Conservation (phyloP, 2,888 invertebrate species). For the Rhagonycha fulva region DNA sequence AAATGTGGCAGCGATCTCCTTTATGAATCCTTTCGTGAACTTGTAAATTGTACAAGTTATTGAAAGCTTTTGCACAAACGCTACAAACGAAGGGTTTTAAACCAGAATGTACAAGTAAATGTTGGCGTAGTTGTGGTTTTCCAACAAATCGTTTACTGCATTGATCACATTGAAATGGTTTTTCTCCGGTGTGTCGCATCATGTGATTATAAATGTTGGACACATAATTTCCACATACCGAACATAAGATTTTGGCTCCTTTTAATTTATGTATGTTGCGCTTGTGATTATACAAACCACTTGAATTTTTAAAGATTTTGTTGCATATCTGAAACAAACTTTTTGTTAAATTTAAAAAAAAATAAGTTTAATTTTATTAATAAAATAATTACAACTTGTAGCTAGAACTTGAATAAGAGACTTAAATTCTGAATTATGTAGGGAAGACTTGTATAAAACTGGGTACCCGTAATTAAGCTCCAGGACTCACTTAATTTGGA, state of each 20-base stretch:
- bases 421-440: no score
- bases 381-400: no score
- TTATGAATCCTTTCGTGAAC: conserved; percentile 48
- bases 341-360: not conserved
- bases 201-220: conserved; percentile 45
- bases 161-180: conserved; percentile 41
- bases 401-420: no score
- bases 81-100: conserved; percentile 45
- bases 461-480: no score
- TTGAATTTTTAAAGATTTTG: conserved; percentile 42
- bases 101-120: conserved; percentile 44
- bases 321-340: conserved; percentile 35
- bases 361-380: not conserved
- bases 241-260: conserved; percentile 40
- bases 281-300: conserved; percentile 41
- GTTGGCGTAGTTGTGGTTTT: conserved; percentile 41
- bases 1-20: conserved; percentile 44
- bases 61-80: conserved; percentile 46
- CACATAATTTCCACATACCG: conserved; percentile 44
- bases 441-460: no score
- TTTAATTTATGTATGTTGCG: conserved; percentile 39
- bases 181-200: conserved; percentile 41
- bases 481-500: no score
- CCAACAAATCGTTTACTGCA: conserved; percentile 44
- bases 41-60: conserved; percentile 45